Percentiles rank a stretch among this genome's conserved stretches.
These are phyloP conservation scores for Sarcophaga subvicina DNA, from an alignment of 2,888 invertebrate species.

Conservation along the genomic window DNA sequence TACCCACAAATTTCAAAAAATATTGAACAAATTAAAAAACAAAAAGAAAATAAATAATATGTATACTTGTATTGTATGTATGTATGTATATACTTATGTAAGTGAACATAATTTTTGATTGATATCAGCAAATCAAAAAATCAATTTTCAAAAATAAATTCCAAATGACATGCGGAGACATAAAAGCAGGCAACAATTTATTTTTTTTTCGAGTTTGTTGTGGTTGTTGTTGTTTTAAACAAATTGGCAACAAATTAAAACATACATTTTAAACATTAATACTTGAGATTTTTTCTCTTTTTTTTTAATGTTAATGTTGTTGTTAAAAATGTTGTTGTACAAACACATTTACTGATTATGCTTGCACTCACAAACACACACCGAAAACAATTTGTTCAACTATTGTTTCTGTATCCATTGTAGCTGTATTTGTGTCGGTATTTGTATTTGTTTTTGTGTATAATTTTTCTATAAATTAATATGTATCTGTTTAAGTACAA, in stretches of 20 bases:
- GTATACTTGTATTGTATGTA: not conserved
- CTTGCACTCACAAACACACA: not conserved
- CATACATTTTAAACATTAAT: constrained; percentile 63
- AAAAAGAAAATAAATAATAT: too few relatives aligned
- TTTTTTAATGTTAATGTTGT: not conserved
- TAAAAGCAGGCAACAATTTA: constrained; percentile 32
- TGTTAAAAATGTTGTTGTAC: constrained; percentile 62
- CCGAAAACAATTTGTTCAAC: not conserved
- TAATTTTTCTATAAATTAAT: constrained; percentile 53
- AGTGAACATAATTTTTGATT: constrained; percentile 22
- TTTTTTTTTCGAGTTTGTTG: too few relatives aligned
- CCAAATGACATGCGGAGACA: constrained; percentile 41
- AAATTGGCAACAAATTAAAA: constrained; percentile 65
- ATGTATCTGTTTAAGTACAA: not conserved
- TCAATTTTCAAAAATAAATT: constrained; percentile 51
- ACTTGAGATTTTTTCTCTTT: constrained; percentile 57
- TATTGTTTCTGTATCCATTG: too few relatives aligned
- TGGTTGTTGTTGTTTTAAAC: constrained; percentile 12
- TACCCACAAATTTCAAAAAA: too few relatives aligned
- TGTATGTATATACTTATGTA: too few relatives aligned
- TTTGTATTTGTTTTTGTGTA: constrained; percentile 37
- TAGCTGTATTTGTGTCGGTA: not conserved
- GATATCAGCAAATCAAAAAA: constrained; percentile 43
- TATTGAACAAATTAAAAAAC: too few relatives aligned
- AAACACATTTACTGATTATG: constrained; percentile 10